Evolutionary conservation across 1,140 invertebrate genomes (phyloP).

Genomic region (Eriocheir sinensis): DNA sequence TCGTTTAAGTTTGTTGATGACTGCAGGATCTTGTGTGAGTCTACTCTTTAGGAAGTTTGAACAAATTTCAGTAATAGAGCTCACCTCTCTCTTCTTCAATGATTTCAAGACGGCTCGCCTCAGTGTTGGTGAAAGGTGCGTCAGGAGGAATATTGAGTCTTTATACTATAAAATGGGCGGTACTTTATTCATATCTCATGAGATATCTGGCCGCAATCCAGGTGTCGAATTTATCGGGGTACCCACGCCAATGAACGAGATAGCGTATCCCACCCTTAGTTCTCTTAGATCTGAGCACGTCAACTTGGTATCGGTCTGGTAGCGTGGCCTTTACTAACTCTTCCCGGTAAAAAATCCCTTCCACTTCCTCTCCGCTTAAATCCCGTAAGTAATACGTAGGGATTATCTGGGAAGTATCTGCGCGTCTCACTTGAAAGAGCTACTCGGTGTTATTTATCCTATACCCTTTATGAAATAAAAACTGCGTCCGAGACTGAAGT

Average conservation of each 20-base stretch:
- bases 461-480: neutral
- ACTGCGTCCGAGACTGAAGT: neutral
- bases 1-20: neutral
- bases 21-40: neutral
- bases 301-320: neutral
- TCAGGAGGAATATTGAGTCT: neutral
- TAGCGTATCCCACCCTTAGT: neutral
- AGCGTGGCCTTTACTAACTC: neutral
- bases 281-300: neutral
- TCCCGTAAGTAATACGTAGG: neutral
- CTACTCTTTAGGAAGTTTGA: neutral
- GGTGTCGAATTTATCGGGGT: neutral
- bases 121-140: neutral
- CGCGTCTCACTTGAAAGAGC: neutral
- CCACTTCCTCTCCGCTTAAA: neutral
- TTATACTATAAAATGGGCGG: neutral
- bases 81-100: neutral
- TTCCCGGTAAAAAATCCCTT: conserved; percentile 37
- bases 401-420: neutral
- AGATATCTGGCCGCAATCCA: neutral
- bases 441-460: conserved; percentile 26
- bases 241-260: conserved; percentile 29
- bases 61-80: conserved; percentile 33
- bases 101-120: neutral
- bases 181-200: neutral